Base-by-base conservation (phyloP, 92 coral and sea anemone genomes). In the Ricordea florida region DNA sequence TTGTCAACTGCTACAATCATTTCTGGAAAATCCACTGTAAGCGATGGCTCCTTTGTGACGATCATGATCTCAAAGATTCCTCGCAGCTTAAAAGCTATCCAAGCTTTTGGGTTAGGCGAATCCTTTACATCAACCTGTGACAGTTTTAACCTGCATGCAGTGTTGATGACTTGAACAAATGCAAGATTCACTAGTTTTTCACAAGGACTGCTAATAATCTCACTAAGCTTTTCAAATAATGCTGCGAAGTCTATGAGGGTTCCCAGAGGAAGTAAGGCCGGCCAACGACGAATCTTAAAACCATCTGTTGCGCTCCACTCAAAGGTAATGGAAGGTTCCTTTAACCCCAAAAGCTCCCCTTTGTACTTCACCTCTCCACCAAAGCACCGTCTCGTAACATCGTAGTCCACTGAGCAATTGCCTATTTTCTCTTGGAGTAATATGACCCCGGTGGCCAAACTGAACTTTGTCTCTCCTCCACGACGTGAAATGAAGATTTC, bases 401-500 rank as follows among this genome's bases (percentile, higher is more conserved):
- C 20, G 25, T 61, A 61, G 20, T 50, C 68, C 16, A 61, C 20
- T 61, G 49, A 24, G 28, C 68, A 61, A 14, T 47, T 11, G 28
- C 68, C 68, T 37, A 61, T 38, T 21, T 61, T 38, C 21, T 61
- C 68, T 37, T 61, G 68, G 41, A 61, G 68, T 15, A 61, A 50
- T 38, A 23, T 61, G 26, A 61, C 10, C 11, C 50, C 50, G 25
- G 68, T 23, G n/a, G 48, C 25, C 31, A 61, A 18, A 11, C 41
- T 25, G 23, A 61, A 61, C 33, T 14, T 13, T 22, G 42, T 36
- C 14, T 61, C n/a, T 16, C 50, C 68, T 5, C 41, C 68, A 24
- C 14, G 41, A 34, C 50, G 35, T 24, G 68, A 24, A 20, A 61
- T 61, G 16, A 34, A 20, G 51, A 61, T 25, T 38, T 61, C 68